Percentiles rank a stretch among this genome's conserved stretches.
Evolutionary conservation across 2,113 vertebrate species (phyloP).

Genomic region (Orycteropus afer): DNA sequence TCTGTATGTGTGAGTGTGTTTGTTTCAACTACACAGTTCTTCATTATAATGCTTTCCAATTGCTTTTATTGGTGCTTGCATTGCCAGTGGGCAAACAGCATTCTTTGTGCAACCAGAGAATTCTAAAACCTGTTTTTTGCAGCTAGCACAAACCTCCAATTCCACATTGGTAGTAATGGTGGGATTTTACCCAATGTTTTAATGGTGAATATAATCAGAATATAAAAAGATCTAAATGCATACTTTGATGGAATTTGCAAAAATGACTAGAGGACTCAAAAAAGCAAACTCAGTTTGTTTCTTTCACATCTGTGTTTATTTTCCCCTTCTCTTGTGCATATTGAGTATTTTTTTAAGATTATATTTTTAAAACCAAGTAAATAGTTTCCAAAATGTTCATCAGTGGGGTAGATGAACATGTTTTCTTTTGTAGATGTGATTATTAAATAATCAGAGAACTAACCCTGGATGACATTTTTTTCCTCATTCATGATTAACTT

Average conservation of each 20-base stretch:
- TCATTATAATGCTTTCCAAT: neutral
- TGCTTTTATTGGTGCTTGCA: neutral
- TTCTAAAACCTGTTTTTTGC: conserved; percentile 35
- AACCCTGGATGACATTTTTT: conserved; percentile 74
- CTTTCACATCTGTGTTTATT: conserved; percentile 77
- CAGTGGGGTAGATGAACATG: conserved; percentile 76
- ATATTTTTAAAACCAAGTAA: conserved; percentile 82
- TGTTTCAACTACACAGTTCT: neutral
- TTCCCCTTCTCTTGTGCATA: conserved; percentile 72
- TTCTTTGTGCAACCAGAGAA: conserved; percentile 49
- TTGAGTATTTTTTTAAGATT: conserved; percentile 82
- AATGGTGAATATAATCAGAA: conserved; percentile 66
- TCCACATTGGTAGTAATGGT: neutral
- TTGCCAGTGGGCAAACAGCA: neutral
- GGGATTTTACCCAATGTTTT: conserved; percentile 44
- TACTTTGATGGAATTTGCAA: conserved; percentile 60
- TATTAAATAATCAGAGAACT: conserved; percentile 83
- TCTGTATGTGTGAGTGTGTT: neutral
- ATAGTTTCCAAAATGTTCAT: conserved; percentile 78
- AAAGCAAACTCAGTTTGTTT: conserved; percentile 59
- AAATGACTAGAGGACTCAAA: conserved; percentile 21
- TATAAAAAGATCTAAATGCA: conserved; percentile 67
- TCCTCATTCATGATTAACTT: conserved; percentile 67
- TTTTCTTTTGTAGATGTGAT: conserved; percentile 78
- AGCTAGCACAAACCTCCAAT: conserved; percentile 44